phyloP scores from a whole-genome alignment of 92 coral and sea anemone species.

The Micromussa lordhowensis region DNA sequence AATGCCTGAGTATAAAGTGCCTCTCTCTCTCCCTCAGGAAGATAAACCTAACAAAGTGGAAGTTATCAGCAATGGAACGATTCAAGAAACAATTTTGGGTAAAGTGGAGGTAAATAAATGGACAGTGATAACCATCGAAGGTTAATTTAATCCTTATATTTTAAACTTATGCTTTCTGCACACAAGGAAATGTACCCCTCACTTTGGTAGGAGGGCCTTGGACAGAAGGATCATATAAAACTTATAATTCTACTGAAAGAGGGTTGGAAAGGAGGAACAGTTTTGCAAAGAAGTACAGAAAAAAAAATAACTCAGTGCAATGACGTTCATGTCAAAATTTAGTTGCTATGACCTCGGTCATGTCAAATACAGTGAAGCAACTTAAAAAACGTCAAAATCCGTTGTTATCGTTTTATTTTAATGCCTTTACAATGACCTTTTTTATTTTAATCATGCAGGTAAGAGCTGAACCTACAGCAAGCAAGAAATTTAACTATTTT shows the following conservation, averaged over 20 bases:
- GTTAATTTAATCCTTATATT: no score
- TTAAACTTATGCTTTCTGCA: no score
- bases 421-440: not conserved
- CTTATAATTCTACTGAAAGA: no score
- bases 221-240: no score
- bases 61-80: conserved; percentile 67
- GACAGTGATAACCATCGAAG: not conserved
- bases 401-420: not conserved
- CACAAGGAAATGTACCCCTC: no score
- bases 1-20: conserved; percentile 81
- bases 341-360: no score
- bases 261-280: no score
- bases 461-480: conserved; percentile 14
- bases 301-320: no score
- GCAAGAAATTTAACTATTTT: conserved; percentile 36
- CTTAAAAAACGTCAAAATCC: not conserved
- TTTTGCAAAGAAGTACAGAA: no score
- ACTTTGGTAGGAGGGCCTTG: no score
- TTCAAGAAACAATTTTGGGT: conserved; percentile 47
- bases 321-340: no score
- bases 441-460: conserved; percentile 6
- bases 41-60: conserved; percentile 84
- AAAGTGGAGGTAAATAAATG: conserved; percentile 45
- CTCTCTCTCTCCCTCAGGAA: conserved; percentile 79
- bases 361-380: no score